A percentile compares a stretch with the other conserved stretches of the same genome.
phyloP scores from a whole-genome alignment of 2,888 invertebrate species.

The Entomobrya multifasciata region DNA sequence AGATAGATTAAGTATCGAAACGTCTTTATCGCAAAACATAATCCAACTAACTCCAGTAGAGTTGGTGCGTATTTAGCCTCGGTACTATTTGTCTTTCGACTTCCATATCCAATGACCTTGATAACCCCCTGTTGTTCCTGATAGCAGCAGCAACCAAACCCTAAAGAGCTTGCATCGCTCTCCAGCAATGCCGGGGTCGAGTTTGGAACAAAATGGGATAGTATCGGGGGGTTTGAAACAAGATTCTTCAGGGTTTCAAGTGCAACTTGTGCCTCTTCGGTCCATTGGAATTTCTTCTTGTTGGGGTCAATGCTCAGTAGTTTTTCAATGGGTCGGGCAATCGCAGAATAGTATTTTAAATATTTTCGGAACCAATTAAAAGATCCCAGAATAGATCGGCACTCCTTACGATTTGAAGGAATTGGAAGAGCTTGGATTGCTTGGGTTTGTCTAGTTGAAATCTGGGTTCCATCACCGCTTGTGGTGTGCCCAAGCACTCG shows the following conservation, averaged over 20 bases:
- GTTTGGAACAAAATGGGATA: conserved; percentile 25
- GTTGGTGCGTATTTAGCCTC: conserved; percentile 7
- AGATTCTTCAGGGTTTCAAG: background rate
- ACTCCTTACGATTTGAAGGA: background rate
- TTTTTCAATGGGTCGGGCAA: background rate
- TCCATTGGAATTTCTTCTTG: conserved; percentile 6
- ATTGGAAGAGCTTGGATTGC: background rate
- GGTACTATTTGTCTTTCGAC: background rate
- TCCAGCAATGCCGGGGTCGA: background rate
- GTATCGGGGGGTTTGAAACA: background rate
- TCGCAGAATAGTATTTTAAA: background rate
- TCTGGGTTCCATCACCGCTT: background rate
- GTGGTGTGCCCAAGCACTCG: background rate
- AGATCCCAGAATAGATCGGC: background rate
- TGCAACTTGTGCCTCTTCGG: background rate
- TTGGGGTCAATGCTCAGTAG: background rate
- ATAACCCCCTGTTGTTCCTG: conserved; percentile 9
- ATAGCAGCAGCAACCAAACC: background rate
- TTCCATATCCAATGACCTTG: background rate
- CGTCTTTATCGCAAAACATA: background rate
- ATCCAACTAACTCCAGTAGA: background rate
- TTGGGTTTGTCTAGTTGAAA: conserved; percentile 16
- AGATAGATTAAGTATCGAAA: background rate
- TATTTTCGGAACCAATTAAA: conserved; percentile 19
- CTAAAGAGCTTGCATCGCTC: background rate